phyloP scores from a whole-genome alignment of 2,888 invertebrate species.

The Tanytarsus gracilentus region DNA sequence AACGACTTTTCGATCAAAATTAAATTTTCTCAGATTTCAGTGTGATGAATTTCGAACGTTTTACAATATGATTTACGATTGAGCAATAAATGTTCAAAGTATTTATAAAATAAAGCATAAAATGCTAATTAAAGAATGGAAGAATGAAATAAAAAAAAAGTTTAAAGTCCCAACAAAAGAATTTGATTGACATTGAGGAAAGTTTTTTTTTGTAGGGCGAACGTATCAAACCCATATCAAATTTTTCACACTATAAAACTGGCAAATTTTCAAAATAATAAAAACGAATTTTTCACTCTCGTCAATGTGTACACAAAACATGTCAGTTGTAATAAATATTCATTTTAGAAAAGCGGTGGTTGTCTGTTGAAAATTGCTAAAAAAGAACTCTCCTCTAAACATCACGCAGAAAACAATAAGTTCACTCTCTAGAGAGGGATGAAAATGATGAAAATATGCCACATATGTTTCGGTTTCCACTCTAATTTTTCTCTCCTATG shows the following conservation, averaged over 20 bases:
- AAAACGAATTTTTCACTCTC: background rate
- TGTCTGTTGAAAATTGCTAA: conserved; percentile 23
- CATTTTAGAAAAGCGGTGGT: conserved; percentile 8
- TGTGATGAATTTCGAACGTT: conserved; percentile 4
- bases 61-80: conserved; percentile 25
- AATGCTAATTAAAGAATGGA: conserved; percentile 13
- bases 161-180: background rate
- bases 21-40: background rate
- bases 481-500: conserved; percentile 15
- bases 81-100: conserved; percentile 23
- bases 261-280: background rate
- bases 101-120: conserved; percentile 23
- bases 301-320: conserved; percentile 7
- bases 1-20: too few relatives aligned
- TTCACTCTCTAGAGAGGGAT: conserved; percentile 18
- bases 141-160: conserved; percentile 2
- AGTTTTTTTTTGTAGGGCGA: background rate
- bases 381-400: conserved; percentile 13
- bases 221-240: conserved; percentile 22
- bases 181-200: conserved; percentile 19
- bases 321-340: conserved; percentile 25
- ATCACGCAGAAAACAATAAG: conserved; percentile 28
- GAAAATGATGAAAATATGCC: conserved; percentile 19
- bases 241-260: conserved; percentile 5
- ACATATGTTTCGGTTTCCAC: conserved; percentile 28